Base-by-base conservation (phyloP, 2,888 invertebrate genomes). In the Choreutis nemorana region DNA sequence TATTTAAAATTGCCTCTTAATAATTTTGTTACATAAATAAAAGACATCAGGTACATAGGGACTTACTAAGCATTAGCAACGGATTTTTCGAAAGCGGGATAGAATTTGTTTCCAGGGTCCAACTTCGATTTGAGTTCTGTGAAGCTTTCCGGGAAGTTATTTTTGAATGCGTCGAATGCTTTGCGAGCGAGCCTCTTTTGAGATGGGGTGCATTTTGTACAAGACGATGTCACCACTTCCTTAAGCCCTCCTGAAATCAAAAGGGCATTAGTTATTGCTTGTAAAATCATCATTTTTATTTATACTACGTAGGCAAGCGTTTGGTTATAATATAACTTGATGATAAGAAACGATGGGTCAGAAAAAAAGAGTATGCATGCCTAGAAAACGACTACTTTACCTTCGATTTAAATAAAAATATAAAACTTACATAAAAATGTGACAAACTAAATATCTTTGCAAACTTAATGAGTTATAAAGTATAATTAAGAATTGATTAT, bases 121-220 rank as follows among this genome's bases (percentile, higher is more conserved):
- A 84, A 87, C 62, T 85, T 87, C 23, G 55, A 71, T 50, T 83
- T 81, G 16, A 91, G 62, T 34, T 81, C 67, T 1, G 73, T 78
- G 81, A 86, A 87, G 49, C 81, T 65, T 0, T 82, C 77, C 0
- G 83, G 82, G 44, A 85, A 83, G 28, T 84, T 70, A 26, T 81
- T 78, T 33, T 84, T 82, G 43, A 90, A 77, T 35, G 75, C 84
- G 25, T 80, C 75, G 35, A 89, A 81, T 1, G 89, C 83, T 54
- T 84, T 86, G 42, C 50, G 44, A 1, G 61, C 62, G 8, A 84
- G 82, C 33, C 72, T 63, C 34, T 75, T 82, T 50, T 87, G 66
- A 1, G 54, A 49, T 0, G 61, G 59, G 0, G 62, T 44, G 26
- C 70, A 71, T 47, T 56, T 64, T 4, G 42, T 50, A 32, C 70